phyloP scores from a whole-genome alignment of 2,888 invertebrate genomes.

The Nymphalis polychloros region DNA sequence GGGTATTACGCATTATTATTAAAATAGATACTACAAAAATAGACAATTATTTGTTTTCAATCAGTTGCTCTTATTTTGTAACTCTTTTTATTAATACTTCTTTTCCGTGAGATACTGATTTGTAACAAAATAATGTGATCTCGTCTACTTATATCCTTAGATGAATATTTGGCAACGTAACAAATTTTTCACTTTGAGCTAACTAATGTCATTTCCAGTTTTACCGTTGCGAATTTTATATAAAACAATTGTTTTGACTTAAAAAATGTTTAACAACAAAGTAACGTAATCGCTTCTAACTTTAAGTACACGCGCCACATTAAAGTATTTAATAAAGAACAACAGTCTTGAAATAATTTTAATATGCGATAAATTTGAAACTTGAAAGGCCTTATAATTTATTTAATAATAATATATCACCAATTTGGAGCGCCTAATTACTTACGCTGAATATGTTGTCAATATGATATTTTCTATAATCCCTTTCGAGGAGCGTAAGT shows the following conservation, averaged over 20 bases:
- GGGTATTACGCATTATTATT: conserved; percentile 73
- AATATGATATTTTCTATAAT: conserved; percentile 69
- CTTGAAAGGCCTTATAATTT: background rate
- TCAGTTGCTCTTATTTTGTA: background rate
- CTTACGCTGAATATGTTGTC: conserved; percentile 55
- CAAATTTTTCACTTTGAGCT: conserved; percentile 19
- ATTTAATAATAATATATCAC: conserved; percentile 13
- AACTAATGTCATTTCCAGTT: conserved; percentile 19
- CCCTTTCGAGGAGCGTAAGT: conserved; percentile 69
- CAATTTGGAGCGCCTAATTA: conserved; percentile 25
- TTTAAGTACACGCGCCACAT: background rate
- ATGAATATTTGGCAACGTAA: conserved; percentile 18
- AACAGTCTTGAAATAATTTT: background rate
- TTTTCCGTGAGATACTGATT: background rate
- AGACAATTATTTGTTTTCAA: background rate
- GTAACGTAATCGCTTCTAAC: conserved; percentile 10
- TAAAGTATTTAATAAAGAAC: background rate
- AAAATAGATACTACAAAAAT: conserved; percentile 46
- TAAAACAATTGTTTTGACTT: background rate
- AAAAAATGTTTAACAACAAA: conserved; percentile 1
- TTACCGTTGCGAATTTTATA: conserved; percentile 15
- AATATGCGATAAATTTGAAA: background rate
- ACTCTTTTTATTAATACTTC: background rate
- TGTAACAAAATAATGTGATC: conserved; percentile 1
- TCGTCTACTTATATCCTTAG: conserved; percentile 7